Evolutionary conservation across 2,888 invertebrate genomes (phyloP).

Genomic region (Parnassius smintheus): DNA sequence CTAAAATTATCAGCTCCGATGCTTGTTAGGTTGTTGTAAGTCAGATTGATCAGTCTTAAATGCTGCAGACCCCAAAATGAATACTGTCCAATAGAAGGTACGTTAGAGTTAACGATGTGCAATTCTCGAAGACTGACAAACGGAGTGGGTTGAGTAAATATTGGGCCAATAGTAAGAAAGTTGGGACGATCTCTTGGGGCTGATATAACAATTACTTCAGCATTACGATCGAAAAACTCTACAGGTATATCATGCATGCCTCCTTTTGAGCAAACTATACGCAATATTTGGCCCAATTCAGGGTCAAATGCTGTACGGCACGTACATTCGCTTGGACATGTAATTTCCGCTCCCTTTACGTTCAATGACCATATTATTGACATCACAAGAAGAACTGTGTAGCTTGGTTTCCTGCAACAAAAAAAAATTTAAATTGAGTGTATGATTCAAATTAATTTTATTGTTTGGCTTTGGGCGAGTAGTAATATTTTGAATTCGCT

Average conservation of each 20-base stretch:
- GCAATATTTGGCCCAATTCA: slow-evolving; percentile 81
- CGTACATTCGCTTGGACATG: slow-evolving; percentile 85
- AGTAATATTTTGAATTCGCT: no score
- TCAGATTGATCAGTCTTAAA: slow-evolving; percentile 83
- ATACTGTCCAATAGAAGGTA: slow-evolving; percentile 89
- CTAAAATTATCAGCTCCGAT: slow-evolving; percentile 88
- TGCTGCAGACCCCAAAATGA: slow-evolving; percentile 90
- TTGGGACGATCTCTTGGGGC: slow-evolving; percentile 83
- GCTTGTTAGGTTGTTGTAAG: slow-evolving; percentile 86
- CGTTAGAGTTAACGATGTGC: slow-evolving; percentile 85
- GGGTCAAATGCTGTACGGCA: slow-evolving; percentile 74
- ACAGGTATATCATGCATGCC: slow-evolving; percentile 85
- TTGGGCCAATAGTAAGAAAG: slow-evolving; percentile 86
- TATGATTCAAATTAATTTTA: no score
- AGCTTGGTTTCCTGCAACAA: slow-evolving; percentile 51
- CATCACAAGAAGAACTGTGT: slow-evolving; percentile 40
- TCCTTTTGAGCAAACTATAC: slow-evolving; percentile 81
- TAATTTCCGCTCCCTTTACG: slow-evolving; percentile 46
- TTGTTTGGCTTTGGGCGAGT: no score
- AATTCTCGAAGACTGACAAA: slow-evolving; percentile 84
- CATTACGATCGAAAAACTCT: slow-evolving; percentile 82
- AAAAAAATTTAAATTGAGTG: slow-evolving; percentile 14
- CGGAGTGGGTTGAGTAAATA: slow-evolving; percentile 79
- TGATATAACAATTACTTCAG: slow-evolving; percentile 84
- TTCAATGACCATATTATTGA: slow-evolving; percentile 45